A percentile compares a stretch with the other conserved stretches of the same genome.
Evolutionary conservation across 53 echinoderm and acorn worm genomes (phyloP).

Genomic region (Antedon mediterranea): DNA sequence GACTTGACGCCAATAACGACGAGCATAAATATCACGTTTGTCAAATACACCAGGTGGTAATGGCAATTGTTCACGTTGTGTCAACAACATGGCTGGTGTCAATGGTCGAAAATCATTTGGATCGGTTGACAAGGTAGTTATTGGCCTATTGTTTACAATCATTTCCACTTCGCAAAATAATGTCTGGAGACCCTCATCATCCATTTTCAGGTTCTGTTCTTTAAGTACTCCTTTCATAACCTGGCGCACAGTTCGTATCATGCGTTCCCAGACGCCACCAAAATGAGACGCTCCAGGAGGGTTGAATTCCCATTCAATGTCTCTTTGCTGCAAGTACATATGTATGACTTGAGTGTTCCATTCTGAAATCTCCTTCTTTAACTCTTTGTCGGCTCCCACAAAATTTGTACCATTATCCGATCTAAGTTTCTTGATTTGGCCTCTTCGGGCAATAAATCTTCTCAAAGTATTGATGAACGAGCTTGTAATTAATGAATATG

Average conservation of each 20-base stretch:
- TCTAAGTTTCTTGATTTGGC: constrained; percentile 13
- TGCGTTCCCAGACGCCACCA: constrained; percentile 1
- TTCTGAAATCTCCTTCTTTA: constrained; percentile 13
- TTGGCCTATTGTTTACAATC: constrained; percentile 1
- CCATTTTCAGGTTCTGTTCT: constrained; percentile 4
- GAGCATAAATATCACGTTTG: constrained; percentile 24
- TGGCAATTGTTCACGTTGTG: neutral
- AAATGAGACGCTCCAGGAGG: constrained; percentile 46
- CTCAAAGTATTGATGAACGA: constrained; percentile 29
- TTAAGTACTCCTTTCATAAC: constrained; percentile 18
- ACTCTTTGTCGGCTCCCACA: constrained; percentile 30
- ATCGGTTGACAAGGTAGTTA: neutral
- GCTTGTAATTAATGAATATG: constrained; percentile 15
- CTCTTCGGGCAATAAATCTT: constrained; percentile 30
- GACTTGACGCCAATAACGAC: constrained; percentile 23
- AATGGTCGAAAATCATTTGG: constrained; percentile 1
- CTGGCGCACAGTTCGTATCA: neutral
- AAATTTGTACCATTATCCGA: constrained; percentile 45
- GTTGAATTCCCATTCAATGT: constrained; percentile 49
- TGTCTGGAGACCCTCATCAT: constrained; percentile 21
- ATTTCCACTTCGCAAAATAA: constrained; percentile 11
- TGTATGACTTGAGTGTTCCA: constrained; percentile 16
- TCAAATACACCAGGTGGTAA: constrained; percentile 12
- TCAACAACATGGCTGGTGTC: constrained; percentile 13
- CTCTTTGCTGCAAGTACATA: constrained; percentile 10